phyloP scores from a whole-genome alignment of 2,113 vertebrate genomes.

The Seriola dumerili region DNA sequence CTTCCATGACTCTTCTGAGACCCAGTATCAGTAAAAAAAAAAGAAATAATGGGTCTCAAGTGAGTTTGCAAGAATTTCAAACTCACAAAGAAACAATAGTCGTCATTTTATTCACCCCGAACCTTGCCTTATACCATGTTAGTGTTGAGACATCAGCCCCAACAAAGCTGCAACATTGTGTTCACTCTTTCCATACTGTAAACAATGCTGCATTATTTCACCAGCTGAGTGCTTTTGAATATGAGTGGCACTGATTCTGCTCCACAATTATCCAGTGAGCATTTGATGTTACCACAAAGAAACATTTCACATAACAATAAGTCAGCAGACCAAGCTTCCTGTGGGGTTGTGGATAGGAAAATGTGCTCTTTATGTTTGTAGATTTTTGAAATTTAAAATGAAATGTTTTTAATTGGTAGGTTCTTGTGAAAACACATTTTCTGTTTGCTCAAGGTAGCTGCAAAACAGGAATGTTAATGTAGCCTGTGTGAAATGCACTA shows the following conservation, averaged over 20 bases:
- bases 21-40: background rate
- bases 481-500: background rate
- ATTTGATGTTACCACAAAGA: conserved; percentile 17
- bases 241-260: conserved; percentile 14
- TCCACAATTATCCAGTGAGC: conserved; percentile 14
- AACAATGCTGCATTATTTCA: conserved; percentile 22
- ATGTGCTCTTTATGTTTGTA: background rate
- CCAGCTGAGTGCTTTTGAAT: conserved; percentile 1
- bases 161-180: background rate
- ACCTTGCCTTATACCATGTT: background rate
- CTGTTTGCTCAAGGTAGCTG: background rate
- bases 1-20: background rate
- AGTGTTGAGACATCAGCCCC: background rate
- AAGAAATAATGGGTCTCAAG: background rate
- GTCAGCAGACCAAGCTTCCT: background rate
- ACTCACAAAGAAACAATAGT: conserved; percentile 5
- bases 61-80: background rate
- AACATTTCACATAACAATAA: conserved; percentile 3
- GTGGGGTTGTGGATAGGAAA: conserved; percentile 4
- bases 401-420: background rate
- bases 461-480: conserved; percentile 18
- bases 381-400: background rate
- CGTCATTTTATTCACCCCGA: conserved; percentile 10
- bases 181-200: conserved; percentile 4
- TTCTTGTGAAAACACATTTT: background rate